A percentile compares a stretch with the other conserved stretches of the same genome.
Evolutionary conservation across 2,888 invertebrate species (phyloP).

Genomic region (Hypena proboscidalis): DNA sequence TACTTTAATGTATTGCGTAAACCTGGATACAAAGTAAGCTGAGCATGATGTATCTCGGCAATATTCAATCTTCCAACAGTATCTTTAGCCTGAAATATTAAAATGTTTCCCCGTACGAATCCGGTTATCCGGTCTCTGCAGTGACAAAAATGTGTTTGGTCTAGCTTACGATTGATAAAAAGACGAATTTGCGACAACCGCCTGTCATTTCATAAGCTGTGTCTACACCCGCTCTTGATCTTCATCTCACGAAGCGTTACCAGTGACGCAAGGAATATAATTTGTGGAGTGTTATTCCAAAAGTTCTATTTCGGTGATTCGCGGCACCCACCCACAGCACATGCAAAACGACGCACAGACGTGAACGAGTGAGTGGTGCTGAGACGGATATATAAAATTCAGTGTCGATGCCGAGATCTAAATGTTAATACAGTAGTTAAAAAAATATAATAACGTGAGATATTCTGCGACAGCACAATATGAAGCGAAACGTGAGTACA

Average conservation of each 20-base stretch:
- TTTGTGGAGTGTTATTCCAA: constrained; percentile 82
- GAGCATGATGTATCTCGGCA: background rate
- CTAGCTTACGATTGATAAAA: constrained; percentile 19
- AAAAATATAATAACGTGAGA: constrained; percentile 38
- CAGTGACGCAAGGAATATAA: constrained; percentile 81
- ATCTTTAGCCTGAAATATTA: too few relatives aligned
- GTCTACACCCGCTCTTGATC: constrained; percentile 68
- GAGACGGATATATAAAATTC: constrained; percentile 60
- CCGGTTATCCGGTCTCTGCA: too few relatives aligned
- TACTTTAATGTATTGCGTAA: constrained; percentile 15
- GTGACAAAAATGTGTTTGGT: constrained; percentile 24
- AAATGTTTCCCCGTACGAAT: too few relatives aligned
- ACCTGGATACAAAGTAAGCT: background rate
- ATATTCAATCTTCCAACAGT: background rate
- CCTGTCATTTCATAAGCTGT: constrained; percentile 22
- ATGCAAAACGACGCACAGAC: constrained; percentile 66
- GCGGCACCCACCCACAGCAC: constrained; percentile 69
- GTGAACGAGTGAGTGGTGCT: constrained; percentile 66
- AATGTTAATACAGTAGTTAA: constrained; percentile 41
- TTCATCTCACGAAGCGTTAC: constrained; percentile 66
- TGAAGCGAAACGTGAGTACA: constrained; percentile 83
- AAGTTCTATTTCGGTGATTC: constrained; percentile 81
- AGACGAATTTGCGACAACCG: constrained; percentile 22
- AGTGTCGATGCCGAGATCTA: constrained; percentile 45
- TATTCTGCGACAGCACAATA: constrained; percentile 56